phyloP scores from a whole-genome alignment of 2,888 invertebrate species.

The Brachyopa scutellaris region DNA sequence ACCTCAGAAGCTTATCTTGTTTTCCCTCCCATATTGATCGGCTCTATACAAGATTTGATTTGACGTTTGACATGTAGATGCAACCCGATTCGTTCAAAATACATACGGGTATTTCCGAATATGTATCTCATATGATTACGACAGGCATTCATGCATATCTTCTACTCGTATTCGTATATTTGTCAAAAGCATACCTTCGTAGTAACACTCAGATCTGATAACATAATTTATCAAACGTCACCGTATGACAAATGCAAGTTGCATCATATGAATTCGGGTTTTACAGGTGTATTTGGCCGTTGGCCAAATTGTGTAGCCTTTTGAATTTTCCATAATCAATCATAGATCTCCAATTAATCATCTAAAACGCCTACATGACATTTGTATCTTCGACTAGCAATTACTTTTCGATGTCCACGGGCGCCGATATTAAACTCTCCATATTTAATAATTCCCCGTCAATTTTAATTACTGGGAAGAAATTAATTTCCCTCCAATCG shows the following conservation, averaged over 20 bases:
- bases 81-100: conserved; percentile 38
- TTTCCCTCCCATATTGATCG: not conserved
- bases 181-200: not conserved
- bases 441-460: conserved; percentile 29
- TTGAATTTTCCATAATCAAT: conserved; percentile 50
- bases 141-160: not conserved
- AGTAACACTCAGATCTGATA: conserved; percentile 29
- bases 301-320: no score
- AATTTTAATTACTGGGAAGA: conserved; percentile 47
- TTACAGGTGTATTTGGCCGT: conserved; percentile 55
- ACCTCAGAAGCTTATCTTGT: conserved; percentile 19
- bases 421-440: conserved; percentile 23
- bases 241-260: conserved; percentile 26
- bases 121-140: conserved; percentile 17
- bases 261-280: conserved; percentile 29
- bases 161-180: no score
- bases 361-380: conserved; percentile 43
- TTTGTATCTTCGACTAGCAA: conserved; percentile 26
- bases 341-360: conserved; percentile 62
- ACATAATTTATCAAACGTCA: conserved; percentile 49
- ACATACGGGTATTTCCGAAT: conserved; percentile 21
- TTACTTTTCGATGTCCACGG: conserved; percentile 27
- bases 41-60: not conserved
- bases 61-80: conserved; percentile 34
- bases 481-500: conserved; percentile 50